These are phyloP conservation scores for Caenorhabditis plicata DNA, from an alignment of 2,888 invertebrate species.

Conservation along the genomic window DNA sequence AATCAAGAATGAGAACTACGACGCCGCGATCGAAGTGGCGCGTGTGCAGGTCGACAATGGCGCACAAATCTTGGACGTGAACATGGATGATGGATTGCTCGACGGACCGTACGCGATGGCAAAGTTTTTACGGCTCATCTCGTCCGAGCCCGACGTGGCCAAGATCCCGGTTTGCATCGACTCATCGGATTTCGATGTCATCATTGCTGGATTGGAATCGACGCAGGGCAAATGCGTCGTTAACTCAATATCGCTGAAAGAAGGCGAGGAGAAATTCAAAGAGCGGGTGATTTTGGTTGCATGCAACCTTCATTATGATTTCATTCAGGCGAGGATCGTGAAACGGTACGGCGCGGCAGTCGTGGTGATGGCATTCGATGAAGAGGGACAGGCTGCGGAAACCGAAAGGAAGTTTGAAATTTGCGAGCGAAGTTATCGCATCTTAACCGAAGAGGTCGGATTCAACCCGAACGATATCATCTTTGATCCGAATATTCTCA, in stretches of 20 bases:
- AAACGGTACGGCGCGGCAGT: conserved; percentile 71
- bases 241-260: conserved; percentile 72
- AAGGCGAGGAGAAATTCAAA: conserved; percentile 71
- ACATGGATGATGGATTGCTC: conserved; percentile 72
- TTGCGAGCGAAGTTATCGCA: conserved; percentile 68
- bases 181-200: conserved; percentile 71
- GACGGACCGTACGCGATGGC: conserved; percentile 70
- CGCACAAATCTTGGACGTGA: conserved; percentile 70
- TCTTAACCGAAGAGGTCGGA: conserved; percentile 69
- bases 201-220: conserved; percentile 71
- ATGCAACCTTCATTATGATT: not conserved
- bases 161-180: conserved; percentile 72
- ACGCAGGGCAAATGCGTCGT: conserved; percentile 71
- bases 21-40: conserved; percentile 70
- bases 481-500: conserved; percentile 73
- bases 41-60: conserved; percentile 72
- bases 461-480: conserved; percentile 72
- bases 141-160: conserved; percentile 71
- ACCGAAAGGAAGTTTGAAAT: conserved; percentile 70
- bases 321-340: conserved; percentile 67
- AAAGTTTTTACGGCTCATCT: conserved; percentile 70
- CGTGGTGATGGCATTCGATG: conserved; percentile 73
- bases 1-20: conserved; percentile 70
- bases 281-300: conserved; percentile 28
- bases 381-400: conserved; percentile 71